Conservation (phyloP, 2,888 invertebrate species). For the Syrista parreyssii region DNA sequence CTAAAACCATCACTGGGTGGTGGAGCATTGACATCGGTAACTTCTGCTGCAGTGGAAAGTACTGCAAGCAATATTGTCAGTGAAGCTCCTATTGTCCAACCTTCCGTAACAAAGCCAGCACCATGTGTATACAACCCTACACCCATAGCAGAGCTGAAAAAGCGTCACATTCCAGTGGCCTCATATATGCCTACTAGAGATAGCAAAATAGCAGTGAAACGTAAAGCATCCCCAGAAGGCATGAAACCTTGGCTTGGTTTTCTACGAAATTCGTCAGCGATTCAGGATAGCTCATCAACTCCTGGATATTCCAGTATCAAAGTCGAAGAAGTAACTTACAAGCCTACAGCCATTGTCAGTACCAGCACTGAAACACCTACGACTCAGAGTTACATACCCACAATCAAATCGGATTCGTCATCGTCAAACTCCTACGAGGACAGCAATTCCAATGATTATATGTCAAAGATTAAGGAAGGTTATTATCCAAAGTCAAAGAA, state of each 20-base stretch:
- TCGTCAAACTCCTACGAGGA: conserved; percentile 46
- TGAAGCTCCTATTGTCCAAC: conserved; percentile 44
- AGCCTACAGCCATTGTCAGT: conserved; percentile 54
- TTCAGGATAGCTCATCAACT: not conserved
- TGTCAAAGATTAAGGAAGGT: conserved; percentile 50
- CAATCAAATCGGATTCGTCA: conserved; percentile 46
- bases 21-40: conserved; percentile 21
- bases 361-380: conserved; percentile 33
- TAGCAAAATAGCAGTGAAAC: conserved; percentile 54
- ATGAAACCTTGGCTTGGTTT: conserved; percentile 49
- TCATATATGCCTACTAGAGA: conserved; percentile 59
- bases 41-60: conserved; percentile 19
- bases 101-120: conserved; percentile 47
- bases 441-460: conserved; percentile 49
- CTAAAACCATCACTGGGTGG: conserved; percentile 61
- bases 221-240: conserved; percentile 56
- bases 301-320: conserved; percentile 18
- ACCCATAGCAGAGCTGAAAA: conserved; percentile 72
- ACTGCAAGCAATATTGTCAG: conserved; percentile 24
- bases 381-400: conserved; percentile 53
- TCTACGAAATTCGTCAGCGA: conserved; percentile 37
- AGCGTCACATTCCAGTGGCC: conserved; percentile 62
- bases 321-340: conserved; percentile 48
- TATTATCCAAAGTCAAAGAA: conserved; percentile 61
- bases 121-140: conserved; percentile 72